These are phyloP conservation scores for Philopotamus ludificatus DNA, from an alignment of 1,140 invertebrate genomes.

Conservation along the genomic window DNA sequence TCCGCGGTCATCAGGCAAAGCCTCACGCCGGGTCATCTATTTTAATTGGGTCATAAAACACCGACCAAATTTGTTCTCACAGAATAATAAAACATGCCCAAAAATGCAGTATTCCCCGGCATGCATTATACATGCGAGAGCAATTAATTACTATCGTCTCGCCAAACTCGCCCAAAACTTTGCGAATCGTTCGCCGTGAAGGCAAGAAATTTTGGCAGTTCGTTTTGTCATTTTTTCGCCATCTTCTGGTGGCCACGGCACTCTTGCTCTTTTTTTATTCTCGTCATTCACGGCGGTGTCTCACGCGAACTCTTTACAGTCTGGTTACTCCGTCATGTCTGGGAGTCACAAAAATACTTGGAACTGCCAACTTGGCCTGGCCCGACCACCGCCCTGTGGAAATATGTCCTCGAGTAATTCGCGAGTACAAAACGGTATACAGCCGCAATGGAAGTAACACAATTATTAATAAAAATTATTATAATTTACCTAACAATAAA, in stretches of 20 bases:
- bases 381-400: slow-evolving; percentile 6
- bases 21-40: no score
- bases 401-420: slow-evolving; percentile 19
- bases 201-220: slow-evolving; percentile 12
- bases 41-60: no score
- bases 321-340: slow-evolving; percentile 34
- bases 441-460: not conserved
- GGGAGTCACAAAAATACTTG: slow-evolving; percentile 27
- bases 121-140: no score
- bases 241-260: no score
- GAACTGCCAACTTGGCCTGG: slow-evolving; percentile 16
- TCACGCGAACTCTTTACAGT: slow-evolving; percentile 35
- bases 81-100: no score
- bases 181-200: slow-evolving; percentile 4
- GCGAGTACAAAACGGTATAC: not conserved
- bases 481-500: no score
- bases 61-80: no score
- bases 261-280: slow-evolving; percentile 9
- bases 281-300: slow-evolving; percentile 15
- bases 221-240: slow-evolving; percentile 12
- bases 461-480: not conserved
- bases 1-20: no score
- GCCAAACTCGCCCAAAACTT: no score
- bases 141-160: no score
- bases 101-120: no score